Base-by-base conservation (phyloP, 2,797 vertebrate species). In the Typhlichthys eigenmanni region DNA sequence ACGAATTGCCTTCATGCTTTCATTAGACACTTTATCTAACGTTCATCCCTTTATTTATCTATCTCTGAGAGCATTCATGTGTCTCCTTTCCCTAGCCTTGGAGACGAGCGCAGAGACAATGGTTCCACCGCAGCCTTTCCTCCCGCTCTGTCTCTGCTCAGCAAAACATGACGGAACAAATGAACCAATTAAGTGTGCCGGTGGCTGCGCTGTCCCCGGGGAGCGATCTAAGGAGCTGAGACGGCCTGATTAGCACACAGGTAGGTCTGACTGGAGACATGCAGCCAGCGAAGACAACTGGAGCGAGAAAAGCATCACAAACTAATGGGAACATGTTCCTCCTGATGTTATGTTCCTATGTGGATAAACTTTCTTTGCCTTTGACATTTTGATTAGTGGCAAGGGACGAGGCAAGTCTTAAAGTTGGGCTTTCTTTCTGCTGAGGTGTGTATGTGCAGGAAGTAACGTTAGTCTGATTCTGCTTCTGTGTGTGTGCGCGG, bases 141-240 rank as follows among this genome's bases (percentile, higher is more conserved):
- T 82, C 78, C 62, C 54, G 60, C 83, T 85, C 84, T 89, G 85
- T 89, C 86, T 86, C 87, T 87, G 84, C 84, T 88, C 86, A 89
- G 85, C 89, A 90, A 88, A 91, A 92, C 87, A 90, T 92, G 89
- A 91, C 88, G 83, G 89, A 92, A 92, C 91, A 92, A 92, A 93
- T 92, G 90, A 92, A 91, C 84, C 91, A 92, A 92, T 92, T 92
- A 92, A 91, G 83, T 87, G 87, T 85, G 82, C 80, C 55, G 77
- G 86, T 89, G 88, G 83, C 89, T 87, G 78, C 68, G 57, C 74
- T 64, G 79, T 88, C 88, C 77, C 76, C 59, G 47, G 81, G 81
- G 88, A 77, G 68, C 60, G 73, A 81, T 84, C 80, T 83, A 68
- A 81, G 83, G 83, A 86, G 87, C 80, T 84, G 85, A 89, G 87